Percentiles rank a stretch among this genome's conserved stretches.
These are phyloP conservation scores for Villa cingulata DNA, from an alignment of 2,888 invertebrate species.

Conservation along the genomic window DNA sequence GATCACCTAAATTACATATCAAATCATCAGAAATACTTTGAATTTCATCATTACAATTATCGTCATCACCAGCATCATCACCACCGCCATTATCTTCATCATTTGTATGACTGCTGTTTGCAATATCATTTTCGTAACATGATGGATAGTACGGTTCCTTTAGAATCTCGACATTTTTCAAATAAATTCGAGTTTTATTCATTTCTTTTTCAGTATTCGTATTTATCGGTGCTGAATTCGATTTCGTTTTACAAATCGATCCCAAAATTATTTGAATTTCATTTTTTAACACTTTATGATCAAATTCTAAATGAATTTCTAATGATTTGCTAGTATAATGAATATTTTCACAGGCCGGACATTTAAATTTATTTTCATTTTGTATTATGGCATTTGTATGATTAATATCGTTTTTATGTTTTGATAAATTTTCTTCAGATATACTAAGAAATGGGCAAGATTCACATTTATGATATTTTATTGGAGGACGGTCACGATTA, in stretches of 20 bases:
- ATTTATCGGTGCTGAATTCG: neutral
- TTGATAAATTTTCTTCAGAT: conserved; percentile 16
- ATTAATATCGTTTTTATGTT: conserved; percentile 15
- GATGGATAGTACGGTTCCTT: conserved; percentile 29
- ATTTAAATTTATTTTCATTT: conserved; percentile 39
- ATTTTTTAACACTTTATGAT: conserved; percentile 50
- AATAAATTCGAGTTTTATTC: conserved; percentile 28
- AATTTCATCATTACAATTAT: neutral
- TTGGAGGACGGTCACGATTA: neutral
- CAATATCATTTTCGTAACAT: too few relatives aligned
- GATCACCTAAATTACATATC: neutral
- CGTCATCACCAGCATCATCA: too few relatives aligned
- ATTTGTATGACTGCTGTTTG: too few relatives aligned
- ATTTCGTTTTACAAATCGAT: conserved; percentile 28
- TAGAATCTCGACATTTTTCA: conserved; percentile 32
- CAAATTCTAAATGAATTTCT: conserved; percentile 49
- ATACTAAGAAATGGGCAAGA: conserved; percentile 28
- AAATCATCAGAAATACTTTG: neutral
- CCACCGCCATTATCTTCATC: too few relatives aligned
- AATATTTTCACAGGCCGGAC: conserved; percentile 53
- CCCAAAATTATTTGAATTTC: conserved; percentile 47
- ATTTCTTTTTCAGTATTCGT: conserved; percentile 9
- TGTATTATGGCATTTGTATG: conserved; percentile 18
- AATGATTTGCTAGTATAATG: conserved; percentile 50
- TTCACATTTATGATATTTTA: conserved; percentile 22